Conservation (phyloP, 2,113 vertebrate species). For the Pseudorectes ferrugineus region DNA sequence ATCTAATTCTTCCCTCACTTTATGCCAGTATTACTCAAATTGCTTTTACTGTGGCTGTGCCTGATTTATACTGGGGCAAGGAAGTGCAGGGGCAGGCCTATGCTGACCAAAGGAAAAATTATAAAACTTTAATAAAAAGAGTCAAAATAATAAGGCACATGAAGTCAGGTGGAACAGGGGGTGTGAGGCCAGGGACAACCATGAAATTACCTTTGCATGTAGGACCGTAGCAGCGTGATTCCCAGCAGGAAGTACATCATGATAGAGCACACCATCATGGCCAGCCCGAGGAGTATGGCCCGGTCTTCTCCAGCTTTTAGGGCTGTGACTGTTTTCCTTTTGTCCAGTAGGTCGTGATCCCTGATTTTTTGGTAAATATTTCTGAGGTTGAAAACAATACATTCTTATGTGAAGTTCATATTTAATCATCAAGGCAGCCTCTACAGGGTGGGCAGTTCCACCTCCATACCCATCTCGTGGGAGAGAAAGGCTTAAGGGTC, state of each 20-base stretch:
- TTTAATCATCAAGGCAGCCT: constrained; percentile 2
- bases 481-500: neutral
- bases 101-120: neutral
- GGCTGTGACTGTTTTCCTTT: constrained; percentile 93
- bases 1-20: neutral
- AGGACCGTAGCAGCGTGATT: constrained; percentile 87
- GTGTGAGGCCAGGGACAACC: neutral
- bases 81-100: neutral
- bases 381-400: constrained; percentile 81
- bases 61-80: neutral
- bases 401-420: constrained; percentile 60
- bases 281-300: constrained; percentile 88
- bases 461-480: neutral
- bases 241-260: constrained; percentile 96
- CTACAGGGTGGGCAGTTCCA: neutral
- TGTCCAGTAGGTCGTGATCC: constrained; percentile 89
- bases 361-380: constrained; percentile 92
- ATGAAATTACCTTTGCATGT: constrained; percentile 84
- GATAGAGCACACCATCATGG: constrained; percentile 89
- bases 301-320: constrained; percentile 92
- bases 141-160: neutral
- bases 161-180: neutral
- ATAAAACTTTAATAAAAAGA: neutral
- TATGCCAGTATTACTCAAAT: neutral
- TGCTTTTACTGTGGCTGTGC: neutral